Evolutionary conservation across 2,797 vertebrate species (phyloP), one percentile per base, ranked within the genome.

Genomic region (Glossophaga mutica): DNA sequence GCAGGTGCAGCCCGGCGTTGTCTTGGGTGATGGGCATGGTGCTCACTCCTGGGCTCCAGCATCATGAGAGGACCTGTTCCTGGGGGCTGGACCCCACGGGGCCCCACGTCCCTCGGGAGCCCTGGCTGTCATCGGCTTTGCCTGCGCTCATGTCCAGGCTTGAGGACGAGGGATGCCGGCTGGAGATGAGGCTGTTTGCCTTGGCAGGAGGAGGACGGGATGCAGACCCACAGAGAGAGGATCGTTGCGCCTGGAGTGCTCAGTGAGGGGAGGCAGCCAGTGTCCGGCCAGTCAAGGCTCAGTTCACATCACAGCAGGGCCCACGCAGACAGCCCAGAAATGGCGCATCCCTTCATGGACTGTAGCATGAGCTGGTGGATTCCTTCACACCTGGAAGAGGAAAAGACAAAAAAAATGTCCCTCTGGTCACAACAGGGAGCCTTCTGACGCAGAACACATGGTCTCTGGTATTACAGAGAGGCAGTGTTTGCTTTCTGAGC

Each of bases 21-120:
- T 99, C 99, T 98, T 99, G 99, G 24, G 99, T 99, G 98, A 99
- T 99, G 96, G 99, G 99, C 99, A 99, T 99, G 84, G 98, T 99
- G 95, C 98, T 97, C 94, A 96, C 94, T 94, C 3, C 59, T n/a
- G 21, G 96, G 94, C 95, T n/a, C 96, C 98, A 77, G 83, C 99
- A 99, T 99, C 98, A 99, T 98, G 95, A 96, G 97, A 96, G 90
- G 93, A 94, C 91, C 87, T 65, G 74, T 1, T 39, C 74, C 39
- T 39, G 62, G 1, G 0, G 0, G 1, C 4, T 8, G 15, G 96
- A 24, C 86, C 88, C 9, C 2, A 0, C 0, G 0, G 62, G 74
- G 34, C 18, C 82, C 93, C 90, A 29, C 0, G 7, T 59, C 0
- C 85, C 7, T 4, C 39, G 0, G 50, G 87, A 70, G 21, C 37